phyloP scores from a whole-genome alignment of 1,140 invertebrate species.

The Augochlora pura region DNA sequence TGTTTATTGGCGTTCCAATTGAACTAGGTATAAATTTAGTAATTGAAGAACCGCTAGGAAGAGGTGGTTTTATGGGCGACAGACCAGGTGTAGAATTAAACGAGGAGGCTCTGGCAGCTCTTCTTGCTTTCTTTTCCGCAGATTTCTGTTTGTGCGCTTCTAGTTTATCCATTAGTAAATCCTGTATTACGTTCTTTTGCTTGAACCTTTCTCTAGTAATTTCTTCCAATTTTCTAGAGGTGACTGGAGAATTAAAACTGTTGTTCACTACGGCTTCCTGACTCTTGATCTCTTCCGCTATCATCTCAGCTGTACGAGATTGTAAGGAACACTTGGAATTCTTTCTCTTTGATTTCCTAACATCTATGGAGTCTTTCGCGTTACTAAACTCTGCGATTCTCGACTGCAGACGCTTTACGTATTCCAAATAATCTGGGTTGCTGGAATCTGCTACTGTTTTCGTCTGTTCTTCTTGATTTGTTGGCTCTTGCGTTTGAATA shows the following conservation, averaged over 20 bases:
- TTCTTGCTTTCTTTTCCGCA: constrained; percentile 81
- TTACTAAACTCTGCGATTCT: constrained; percentile 87
- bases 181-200: constrained; percentile 87
- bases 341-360: constrained; percentile 84
- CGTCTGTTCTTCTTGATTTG: constrained; percentile 33
- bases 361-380: constrained; percentile 85
- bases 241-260: constrained; percentile 77
- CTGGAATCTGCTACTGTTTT: constrained; percentile 67
- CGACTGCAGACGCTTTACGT: constrained; percentile 85
- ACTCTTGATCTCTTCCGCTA: constrained; percentile 76
- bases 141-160: constrained; percentile 85
- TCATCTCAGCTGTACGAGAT: constrained; percentile 72
- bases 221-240: constrained; percentile 83
- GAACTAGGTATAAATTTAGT: constrained; percentile 68
- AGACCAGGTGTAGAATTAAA: constrained; percentile 61
- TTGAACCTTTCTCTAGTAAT: constrained; percentile 85
- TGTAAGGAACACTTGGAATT: constrained; percentile 77
- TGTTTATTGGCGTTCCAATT: constrained; percentile 51
- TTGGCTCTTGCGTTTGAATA: neutral
- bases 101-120: constrained; percentile 75
- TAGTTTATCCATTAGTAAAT: constrained; percentile 89
- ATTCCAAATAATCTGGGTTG: constrained; percentile 83
- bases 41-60: constrained; percentile 28
- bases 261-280: constrained; percentile 63
- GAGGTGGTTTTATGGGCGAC: constrained; percentile 61